phyloP scores from a whole-genome alignment of 2,888 invertebrate genomes.

The Choristoneura rosaceana region DNA sequence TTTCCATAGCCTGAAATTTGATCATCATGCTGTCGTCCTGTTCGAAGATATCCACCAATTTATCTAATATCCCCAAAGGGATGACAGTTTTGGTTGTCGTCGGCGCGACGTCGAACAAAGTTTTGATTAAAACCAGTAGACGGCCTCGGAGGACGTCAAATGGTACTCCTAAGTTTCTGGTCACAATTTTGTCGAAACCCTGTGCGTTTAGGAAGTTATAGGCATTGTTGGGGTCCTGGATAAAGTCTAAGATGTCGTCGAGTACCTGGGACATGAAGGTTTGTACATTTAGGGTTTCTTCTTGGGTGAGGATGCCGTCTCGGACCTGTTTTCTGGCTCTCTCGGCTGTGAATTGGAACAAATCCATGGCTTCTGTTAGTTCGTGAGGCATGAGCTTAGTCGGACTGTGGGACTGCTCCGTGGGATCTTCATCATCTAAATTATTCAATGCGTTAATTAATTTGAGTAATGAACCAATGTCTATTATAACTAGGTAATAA shows the following conservation, averaged over 20 bases:
- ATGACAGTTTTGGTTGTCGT: constrained; percentile 55
- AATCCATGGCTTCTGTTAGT: constrained; percentile 50
- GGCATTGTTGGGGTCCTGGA: constrained; percentile 56
- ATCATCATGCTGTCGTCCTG: constrained; percentile 58
- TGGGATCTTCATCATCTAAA: not conserved
- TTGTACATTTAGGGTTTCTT: constrained; percentile 52
- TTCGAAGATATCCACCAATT: constrained; percentile 68
- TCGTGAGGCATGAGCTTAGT: constrained; percentile 30
- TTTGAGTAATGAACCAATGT: not conserved
- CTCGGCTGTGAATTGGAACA: constrained; percentile 50
- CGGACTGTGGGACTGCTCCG: not conserved
- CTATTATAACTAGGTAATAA: not conserved
- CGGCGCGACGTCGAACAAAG: constrained; percentile 61
- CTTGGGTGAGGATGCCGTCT: constrained; percentile 46
- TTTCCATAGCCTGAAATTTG: constrained; percentile 65
- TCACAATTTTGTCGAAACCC: constrained; percentile 62
- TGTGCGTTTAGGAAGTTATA: constrained; percentile 63
- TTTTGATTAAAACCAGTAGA: constrained; percentile 59
- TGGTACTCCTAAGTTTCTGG: constrained; percentile 51
- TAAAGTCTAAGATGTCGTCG: constrained; percentile 53
- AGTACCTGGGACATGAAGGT: constrained; percentile 53
- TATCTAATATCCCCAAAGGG: constrained; percentile 62
- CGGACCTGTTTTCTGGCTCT: constrained; percentile 46
- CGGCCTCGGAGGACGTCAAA: constrained; percentile 55
- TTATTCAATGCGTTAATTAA: not conserved